phyloP scores from a whole-genome alignment of 2,113 vertebrate species.

The Platysternon megacephalum region DNA sequence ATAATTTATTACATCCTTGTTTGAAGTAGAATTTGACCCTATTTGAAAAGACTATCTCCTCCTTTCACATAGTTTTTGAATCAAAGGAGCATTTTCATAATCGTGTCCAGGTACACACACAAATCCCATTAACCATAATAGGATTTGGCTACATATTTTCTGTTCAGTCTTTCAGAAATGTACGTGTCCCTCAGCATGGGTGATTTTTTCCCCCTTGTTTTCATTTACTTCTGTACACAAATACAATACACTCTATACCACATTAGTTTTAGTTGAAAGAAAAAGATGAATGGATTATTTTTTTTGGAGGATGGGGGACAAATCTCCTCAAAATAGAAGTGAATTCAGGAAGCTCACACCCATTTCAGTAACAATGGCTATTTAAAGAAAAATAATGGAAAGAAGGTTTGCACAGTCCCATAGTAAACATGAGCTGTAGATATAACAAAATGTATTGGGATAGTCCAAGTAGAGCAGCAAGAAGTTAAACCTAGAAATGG shows the following conservation, averaged over 20 bases:
- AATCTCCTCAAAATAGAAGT: constrained; percentile 30
- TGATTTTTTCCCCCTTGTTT: constrained; percentile 53
- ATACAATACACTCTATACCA: constrained; percentile 61
- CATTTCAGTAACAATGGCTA: neutral
- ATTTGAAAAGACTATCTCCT: constrained; percentile 62
- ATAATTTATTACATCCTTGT: constrained; percentile 69
- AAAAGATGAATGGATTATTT: constrained; percentile 36
- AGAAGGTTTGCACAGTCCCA: neutral
- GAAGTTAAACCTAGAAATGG: neutral
- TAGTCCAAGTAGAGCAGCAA: neutral
- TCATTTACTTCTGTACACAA: constrained; percentile 68
- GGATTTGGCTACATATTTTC: constrained; percentile 81
- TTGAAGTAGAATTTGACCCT: constrained; percentile 71
- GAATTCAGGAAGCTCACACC: constrained; percentile 10
- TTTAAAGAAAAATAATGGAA: neutral
- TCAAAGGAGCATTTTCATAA: constrained; percentile 76
- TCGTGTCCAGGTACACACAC: constrained; percentile 54
- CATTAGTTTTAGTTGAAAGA: constrained; percentile 63
- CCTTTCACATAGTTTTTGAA: constrained; percentile 69
- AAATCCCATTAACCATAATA: constrained; percentile 82
- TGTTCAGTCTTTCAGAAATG: constrained; percentile 73
- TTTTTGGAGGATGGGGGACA: neutral
- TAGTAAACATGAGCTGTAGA: neutral
- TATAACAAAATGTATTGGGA: neutral
- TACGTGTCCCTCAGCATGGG: constrained; percentile 72